Conservation (phyloP, 2,888 invertebrate genomes). For the Heliconius cydno region DNA sequence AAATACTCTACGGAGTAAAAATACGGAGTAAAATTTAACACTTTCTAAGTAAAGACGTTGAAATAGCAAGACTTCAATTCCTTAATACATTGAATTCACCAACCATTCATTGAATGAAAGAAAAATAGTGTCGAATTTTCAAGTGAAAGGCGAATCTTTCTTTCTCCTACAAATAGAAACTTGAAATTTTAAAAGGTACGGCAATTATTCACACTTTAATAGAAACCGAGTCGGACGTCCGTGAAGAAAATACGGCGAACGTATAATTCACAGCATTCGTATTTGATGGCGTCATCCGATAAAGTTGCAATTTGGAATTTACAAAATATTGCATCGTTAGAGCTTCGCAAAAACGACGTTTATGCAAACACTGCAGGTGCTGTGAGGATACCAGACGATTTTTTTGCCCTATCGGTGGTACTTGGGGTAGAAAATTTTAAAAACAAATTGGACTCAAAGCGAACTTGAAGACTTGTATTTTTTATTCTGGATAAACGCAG, state of each 20-base stretch:
- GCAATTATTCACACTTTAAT: constrained; percentile 36
- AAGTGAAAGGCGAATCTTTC: constrained; percentile 26
- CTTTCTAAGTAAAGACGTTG: constrained; percentile 10
- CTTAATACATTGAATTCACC: constrained; percentile 30
- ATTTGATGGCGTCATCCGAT: constrained; percentile 64
- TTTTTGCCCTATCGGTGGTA: constrained; percentile 22
- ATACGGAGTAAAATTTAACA: background rate
- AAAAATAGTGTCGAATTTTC: constrained; percentile 23
- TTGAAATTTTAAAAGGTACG: constrained; percentile 25
- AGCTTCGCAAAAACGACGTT: constrained; percentile 44
- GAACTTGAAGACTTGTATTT: constrained; percentile 14
- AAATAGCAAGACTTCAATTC: constrained; percentile 24
- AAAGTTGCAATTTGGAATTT: constrained; percentile 71
- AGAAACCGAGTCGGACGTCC: constrained; percentile 32
- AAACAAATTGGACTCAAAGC: constrained; percentile 25
- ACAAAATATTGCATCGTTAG: constrained; percentile 54
- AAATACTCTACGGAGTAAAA: too few relatives aligned
- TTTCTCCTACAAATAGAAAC: constrained; percentile 21
- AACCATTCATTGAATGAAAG: constrained; percentile 15
- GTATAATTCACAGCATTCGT: constrained; percentile 61
- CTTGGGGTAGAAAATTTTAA: constrained; percentile 25
- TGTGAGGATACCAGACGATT: constrained; percentile 39
- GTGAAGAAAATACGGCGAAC: constrained; percentile 42
- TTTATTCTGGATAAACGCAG: constrained; percentile 5
- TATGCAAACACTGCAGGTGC: constrained; percentile 45